A percentile compares a stretch with the other conserved stretches of the same genome.
phyloP scores from a whole-genome alignment of 2,113 vertebrate genomes.

The Gallinago undulata region DNA sequence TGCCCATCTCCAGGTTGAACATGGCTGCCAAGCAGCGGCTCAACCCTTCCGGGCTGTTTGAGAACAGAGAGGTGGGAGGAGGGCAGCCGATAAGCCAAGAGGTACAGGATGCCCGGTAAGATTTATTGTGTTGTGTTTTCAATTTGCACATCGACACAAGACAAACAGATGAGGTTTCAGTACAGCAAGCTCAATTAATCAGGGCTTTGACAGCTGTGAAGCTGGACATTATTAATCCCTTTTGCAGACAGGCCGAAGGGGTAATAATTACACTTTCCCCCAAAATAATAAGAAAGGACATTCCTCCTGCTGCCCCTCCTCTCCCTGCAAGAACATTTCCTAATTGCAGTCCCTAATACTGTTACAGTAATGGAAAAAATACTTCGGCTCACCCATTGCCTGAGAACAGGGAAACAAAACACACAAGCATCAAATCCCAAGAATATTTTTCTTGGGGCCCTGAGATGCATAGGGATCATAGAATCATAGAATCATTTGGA shows the following conservation, averaged over 20 bases:
- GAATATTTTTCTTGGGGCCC: background rate
- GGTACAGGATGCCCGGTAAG: constrained; percentile 14
- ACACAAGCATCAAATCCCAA: background rate
- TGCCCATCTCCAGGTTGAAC: background rate
- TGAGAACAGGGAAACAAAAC: background rate
- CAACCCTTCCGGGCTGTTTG: background rate
- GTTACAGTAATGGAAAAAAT: background rate
- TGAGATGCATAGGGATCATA: background rate
- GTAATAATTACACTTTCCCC: constrained; percentile 36
- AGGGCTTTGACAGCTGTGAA: constrained; percentile 60
- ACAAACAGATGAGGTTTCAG: constrained; percentile 71
- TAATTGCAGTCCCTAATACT: background rate
- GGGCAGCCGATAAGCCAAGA: background rate
- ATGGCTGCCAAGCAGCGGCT: background rate
- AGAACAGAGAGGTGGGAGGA: background rate
- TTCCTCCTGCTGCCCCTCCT: background rate
- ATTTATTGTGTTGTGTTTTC: constrained; percentile 68
- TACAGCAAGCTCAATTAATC: constrained; percentile 63
- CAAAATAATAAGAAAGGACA: background rate
- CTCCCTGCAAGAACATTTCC: background rate
- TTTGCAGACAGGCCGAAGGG: constrained; percentile 1
- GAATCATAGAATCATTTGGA: no score
- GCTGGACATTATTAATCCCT: constrained; percentile 53
- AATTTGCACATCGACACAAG: constrained; percentile 66
- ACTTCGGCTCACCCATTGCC: background rate